Conservation (phyloP, 2,888 invertebrate genomes). For the Sphinx pinastri region DNA sequence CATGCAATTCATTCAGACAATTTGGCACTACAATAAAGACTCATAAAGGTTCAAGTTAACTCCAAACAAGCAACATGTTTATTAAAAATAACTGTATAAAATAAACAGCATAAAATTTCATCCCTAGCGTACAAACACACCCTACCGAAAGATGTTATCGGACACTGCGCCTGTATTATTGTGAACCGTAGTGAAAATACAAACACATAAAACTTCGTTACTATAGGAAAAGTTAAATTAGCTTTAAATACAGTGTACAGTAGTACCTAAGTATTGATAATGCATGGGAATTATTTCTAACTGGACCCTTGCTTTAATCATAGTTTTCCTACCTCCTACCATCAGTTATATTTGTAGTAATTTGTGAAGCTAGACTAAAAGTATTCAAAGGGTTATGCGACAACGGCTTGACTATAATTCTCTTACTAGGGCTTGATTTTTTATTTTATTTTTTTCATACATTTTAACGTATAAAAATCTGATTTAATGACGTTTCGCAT, state of each 20-base stretch:
- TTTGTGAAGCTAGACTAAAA: not conserved
- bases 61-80: not conserved
- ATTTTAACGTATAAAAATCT: too few species aligned
- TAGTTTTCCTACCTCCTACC: too few species aligned
- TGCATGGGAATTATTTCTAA: not conserved
- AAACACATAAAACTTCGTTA: conserved; percentile 38
- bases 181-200: conserved; percentile 60
- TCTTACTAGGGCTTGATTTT: too few species aligned
- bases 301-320: not conserved
- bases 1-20: too few species aligned
- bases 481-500: too few species aligned
- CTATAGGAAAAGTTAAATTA: conserved; percentile 7
- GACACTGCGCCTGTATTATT: conserved; percentile 69
- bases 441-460: too few species aligned
- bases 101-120: not conserved
- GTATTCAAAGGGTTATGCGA: too few species aligned
- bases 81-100: not conserved
- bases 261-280: not conserved
- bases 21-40: too few species aligned
- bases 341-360: not conserved
- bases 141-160: conserved; percentile 78
- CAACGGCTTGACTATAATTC: too few species aligned
- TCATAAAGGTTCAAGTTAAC: too few species aligned
- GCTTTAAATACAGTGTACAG: not conserved
- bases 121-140: conserved; percentile 58